phyloP scores from a whole-genome alignment of 1,140 invertebrate genomes.

The Magallana ariakensis region DNA sequence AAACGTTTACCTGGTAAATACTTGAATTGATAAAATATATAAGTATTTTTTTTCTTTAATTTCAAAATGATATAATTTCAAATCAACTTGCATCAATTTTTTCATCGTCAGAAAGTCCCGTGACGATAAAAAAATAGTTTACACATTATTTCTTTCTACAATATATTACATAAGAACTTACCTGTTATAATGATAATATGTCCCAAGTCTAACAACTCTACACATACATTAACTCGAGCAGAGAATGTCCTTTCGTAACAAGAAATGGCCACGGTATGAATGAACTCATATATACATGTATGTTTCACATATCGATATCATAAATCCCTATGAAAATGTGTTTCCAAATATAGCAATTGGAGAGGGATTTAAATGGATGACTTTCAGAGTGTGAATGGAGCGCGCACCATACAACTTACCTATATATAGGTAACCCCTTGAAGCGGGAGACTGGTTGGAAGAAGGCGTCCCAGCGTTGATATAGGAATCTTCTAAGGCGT shows the following conservation, averaged over 20 bases:
- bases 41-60: too few species aligned
- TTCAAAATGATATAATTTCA: too few species aligned
- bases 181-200: too few species aligned
- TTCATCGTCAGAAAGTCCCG: too few species aligned
- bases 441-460: background rate
- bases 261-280: background rate
- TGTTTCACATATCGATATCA: background rate
- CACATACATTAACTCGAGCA: too few species aligned
- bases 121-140: too few species aligned
- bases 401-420: background rate
- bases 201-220: too few species aligned
- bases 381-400: background rate
- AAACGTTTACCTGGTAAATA: too few species aligned
- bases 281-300: background rate
- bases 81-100: too few species aligned
- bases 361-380: background rate
- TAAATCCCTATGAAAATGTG: background rate
- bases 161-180: too few species aligned
- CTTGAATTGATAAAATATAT: too few species aligned
- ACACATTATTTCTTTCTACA: too few species aligned
- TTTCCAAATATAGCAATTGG: background rate
- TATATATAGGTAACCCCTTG: background rate
- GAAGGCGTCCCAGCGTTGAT: background rate
- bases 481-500: background rate
- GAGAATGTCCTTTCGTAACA: background rate